Percentiles rank a stretch among this genome's conserved stretches.
Evolutionary conservation across 2,113 vertebrate genomes (phyloP).

Genomic region (Irena cyanogastra): DNA sequence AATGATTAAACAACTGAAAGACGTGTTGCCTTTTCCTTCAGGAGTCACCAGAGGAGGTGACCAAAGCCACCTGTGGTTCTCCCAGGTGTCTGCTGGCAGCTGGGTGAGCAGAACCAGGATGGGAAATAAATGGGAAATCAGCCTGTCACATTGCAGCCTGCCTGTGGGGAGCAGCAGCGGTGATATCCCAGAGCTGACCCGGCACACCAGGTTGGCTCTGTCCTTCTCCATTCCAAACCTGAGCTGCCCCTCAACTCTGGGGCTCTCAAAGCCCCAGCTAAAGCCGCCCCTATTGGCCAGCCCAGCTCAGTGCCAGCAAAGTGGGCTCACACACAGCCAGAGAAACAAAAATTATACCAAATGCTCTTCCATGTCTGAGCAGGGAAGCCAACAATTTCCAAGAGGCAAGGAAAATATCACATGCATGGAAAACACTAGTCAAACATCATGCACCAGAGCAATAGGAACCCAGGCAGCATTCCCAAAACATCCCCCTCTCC

Average conservation of each 20-base stretch:
- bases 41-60: not conserved
- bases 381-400: not conserved
- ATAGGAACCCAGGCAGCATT: not conserved
- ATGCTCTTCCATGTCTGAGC: not conserved
- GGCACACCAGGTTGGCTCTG: not conserved
- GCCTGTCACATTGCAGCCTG: not conserved
- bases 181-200: not conserved
- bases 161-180: not conserved
- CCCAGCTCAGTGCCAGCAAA: not conserved
- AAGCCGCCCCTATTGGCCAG: not conserved
- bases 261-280: not conserved
- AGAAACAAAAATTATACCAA: not conserved
- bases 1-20: not conserved
- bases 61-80: not conserved
- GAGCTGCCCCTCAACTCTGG: not conserved
- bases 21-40: rapidly evolving
- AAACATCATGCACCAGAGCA: not conserved
- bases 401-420: not conserved
- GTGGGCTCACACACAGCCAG: not conserved
- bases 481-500: not conserved
- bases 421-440: not conserved
- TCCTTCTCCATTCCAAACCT: not conserved
- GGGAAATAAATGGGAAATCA: not conserved
- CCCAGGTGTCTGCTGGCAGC: not conserved
- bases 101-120: not conserved